Evolutionary conservation across 2,888 invertebrate species (phyloP).

Genomic region (Stenurella melanura): DNA sequence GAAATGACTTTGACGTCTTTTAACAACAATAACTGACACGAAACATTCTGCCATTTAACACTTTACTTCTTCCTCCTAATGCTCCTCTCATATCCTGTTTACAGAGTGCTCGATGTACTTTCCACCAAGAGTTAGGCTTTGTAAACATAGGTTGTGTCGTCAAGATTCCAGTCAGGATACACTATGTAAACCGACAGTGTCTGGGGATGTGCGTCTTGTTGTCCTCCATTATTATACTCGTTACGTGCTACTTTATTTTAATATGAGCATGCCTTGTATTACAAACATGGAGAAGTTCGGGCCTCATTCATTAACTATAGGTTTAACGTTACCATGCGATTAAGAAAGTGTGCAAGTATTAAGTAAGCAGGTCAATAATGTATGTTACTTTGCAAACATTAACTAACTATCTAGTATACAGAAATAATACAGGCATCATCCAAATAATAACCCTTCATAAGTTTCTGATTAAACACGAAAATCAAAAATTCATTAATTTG

Average conservation of each 20-base stretch:
- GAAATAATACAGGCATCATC: too few relatives aligned
- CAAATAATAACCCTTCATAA: too few relatives aligned
- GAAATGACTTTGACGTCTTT: conserved; percentile 67
- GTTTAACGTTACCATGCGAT: background rate
- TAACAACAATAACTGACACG: conserved; percentile 63
- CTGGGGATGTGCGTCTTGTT: conserved; percentile 4
- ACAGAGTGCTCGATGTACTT: conserved; percentile 48
- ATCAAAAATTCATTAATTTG: too few relatives aligned
- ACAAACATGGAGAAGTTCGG: background rate
- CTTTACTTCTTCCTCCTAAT: conserved; percentile 57
- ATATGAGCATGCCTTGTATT: background rate
- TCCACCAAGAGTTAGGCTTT: conserved; percentile 34
- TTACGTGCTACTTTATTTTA: conserved; percentile 21
- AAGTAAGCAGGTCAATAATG: too few relatives aligned
- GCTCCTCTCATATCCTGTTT: conserved; percentile 58
- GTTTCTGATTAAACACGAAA: too few relatives aligned
- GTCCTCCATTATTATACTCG: conserved; percentile 9
- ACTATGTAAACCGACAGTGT: background rate
- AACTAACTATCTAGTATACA: too few relatives aligned
- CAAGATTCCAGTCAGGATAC: conserved; percentile 18
- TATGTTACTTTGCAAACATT: too few relatives aligned
- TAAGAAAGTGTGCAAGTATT: too few relatives aligned
- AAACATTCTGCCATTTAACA: conserved; percentile 60
- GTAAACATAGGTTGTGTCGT: conserved; percentile 32
- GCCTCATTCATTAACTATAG: background rate